Evolutionary conservation across 2,113 vertebrate genomes (phyloP).

Genomic region (Calypte anna): DNA sequence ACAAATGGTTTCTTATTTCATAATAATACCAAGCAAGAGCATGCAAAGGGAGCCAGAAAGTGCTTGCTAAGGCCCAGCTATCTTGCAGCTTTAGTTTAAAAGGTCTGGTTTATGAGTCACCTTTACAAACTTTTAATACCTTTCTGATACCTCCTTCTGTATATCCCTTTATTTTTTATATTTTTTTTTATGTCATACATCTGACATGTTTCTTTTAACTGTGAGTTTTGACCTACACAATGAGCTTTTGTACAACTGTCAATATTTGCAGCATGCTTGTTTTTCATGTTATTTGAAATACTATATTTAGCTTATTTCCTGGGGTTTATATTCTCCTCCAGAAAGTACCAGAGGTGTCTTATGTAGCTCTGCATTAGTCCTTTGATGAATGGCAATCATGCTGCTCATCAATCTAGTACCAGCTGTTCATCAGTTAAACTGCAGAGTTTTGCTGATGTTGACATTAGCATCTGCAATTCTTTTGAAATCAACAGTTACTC

Average conservation of each 20-base stretch:
- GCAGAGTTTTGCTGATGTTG: slow-evolving; percentile 35
- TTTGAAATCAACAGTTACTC: slow-evolving; percentile 38
- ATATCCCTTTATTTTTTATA: neutral
- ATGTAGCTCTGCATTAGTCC: neutral
- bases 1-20: neutral
- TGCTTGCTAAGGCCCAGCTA: neutral
- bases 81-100: neutral
- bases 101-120: neutral
- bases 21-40: neutral
- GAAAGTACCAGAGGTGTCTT: slow-evolving; percentile 27
- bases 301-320: neutral
- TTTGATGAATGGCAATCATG: slow-evolving; percentile 57
- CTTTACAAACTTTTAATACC: neutral
- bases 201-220: neutral
- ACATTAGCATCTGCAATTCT: slow-evolving; percentile 9
- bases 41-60: neutral
- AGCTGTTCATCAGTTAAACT: slow-evolving; percentile 57
- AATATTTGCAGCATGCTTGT: neutral
- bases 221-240: neutral
- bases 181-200: neutral
- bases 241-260: neutral
- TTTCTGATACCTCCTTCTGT: neutral
- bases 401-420: slow-evolving; percentile 30
- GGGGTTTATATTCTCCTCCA: neutral
- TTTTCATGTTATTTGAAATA: neutral